Evolutionary conservation across 1,140 invertebrate genomes (phyloP), one percentile per base, ranked within the genome.

Genomic region (Babylonia areolata): DNA sequence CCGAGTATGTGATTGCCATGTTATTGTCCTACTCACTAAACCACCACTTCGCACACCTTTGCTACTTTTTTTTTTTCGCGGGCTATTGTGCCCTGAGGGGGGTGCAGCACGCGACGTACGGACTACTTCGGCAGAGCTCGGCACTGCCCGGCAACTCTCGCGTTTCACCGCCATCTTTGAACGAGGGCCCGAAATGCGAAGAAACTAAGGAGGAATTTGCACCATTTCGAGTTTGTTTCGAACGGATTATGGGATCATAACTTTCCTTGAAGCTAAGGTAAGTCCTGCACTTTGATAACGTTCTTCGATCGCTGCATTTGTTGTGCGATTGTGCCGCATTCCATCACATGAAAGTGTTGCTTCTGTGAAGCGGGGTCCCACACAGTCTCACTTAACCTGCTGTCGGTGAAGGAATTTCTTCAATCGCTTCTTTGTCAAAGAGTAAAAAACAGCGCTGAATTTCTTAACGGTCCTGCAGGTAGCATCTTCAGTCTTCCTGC

Each of bases 141-240:
- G 86, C 23, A 39, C 46, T 78, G 54, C 75, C 77, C 86, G 86
- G 81, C 73, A 83, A 78, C 37, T 64, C 75, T 87, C 86, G 86
- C 75, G 86, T 87, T 87, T 87, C 81, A 87, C 86, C 86, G 86
- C 86, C 86, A 87, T 87, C 86, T 87, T 87, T 87, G 86, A 87
- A 87, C 81, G 81, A 83, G 39, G 81, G 80, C 81, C 81, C 86
- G 81, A 87, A 83, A 73, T 78, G 64, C 73, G 42, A 75, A 37
- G 69, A 54, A 77, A 77, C 46, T 69, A 78, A 87, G 39, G 35
- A 42, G 75, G 81, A 83, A 77, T 58, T 64, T 79, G 75, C 81
- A 69, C 40, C 69, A 78, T 87, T 87, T 87, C 86, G 81, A 83
- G 75, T 82, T 83, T 58, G 81, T 87, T 87, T 87, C 86, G 86